Evolutionary conservation across 1,140 invertebrate species (phyloP).

Genomic region (Diorhabda elongata): DNA sequence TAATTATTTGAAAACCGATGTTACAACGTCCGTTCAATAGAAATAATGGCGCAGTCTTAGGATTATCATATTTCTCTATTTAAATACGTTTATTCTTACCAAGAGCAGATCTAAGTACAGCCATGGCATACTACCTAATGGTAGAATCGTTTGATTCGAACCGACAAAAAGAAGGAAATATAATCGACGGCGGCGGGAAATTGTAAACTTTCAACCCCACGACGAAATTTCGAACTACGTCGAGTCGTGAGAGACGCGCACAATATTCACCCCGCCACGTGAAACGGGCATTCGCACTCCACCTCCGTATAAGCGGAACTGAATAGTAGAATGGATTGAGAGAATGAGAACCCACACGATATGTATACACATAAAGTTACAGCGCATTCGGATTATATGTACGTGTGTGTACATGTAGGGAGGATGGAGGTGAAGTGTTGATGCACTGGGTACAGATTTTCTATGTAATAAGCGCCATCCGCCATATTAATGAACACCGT

Average conservation of each 20-base stretch:
- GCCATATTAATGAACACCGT: conserved; percentile 32
- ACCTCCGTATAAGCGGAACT: conserved; percentile 27
- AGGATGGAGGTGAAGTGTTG: conserved; percentile 13
- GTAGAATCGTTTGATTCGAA: background rate
- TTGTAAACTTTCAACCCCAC: conserved; percentile 10
- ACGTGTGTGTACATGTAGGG: background rate
- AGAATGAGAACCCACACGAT: conserved; percentile 5
- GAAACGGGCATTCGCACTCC: conserved; percentile 24
- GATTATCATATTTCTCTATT: background rate
- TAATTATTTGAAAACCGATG: background rate
- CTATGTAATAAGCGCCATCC: conserved; percentile 34
- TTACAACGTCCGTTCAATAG: background rate
- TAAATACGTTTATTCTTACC: conserved; percentile 33
- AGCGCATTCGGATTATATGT: conserved; percentile 21
- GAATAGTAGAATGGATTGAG: conserved; percentile 16
- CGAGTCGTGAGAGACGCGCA: conserved; percentile 6
- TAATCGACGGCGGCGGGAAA: conserved; percentile 10
- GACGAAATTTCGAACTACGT: conserved; percentile 4
- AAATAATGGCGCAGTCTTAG: background rate
- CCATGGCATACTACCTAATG: conserved; percentile 38
- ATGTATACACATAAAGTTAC: conserved; percentile 19
- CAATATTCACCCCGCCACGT: conserved; percentile 19
- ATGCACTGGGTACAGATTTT: conserved; percentile 33
- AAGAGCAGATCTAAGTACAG: conserved; percentile 43
- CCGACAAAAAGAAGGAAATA: background rate